A percentile compares a stretch with the other conserved stretches of the same genome.
Conservation (phyloP, 2,888 invertebrate genomes). For the Lysandra bellargus region DNA sequence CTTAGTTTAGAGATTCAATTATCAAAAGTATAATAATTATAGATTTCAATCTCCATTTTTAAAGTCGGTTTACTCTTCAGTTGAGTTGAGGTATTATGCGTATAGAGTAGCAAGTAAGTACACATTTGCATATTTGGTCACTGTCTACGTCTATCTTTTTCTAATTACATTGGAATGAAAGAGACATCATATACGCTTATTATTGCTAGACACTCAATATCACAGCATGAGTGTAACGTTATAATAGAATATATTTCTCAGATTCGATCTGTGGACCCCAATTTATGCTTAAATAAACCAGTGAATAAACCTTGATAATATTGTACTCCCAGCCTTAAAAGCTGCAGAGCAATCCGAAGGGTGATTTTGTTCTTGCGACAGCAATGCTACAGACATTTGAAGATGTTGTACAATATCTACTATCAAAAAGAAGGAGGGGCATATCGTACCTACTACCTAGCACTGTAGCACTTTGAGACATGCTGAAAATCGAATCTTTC, state of each 20-base stretch:
- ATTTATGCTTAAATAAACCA: too few species aligned
- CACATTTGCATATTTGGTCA: neutral
- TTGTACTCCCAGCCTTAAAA: too few species aligned
- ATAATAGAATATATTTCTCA: neutral
- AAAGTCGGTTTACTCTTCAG: constrained; percentile 11
- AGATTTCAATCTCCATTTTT: constrained; percentile 25
- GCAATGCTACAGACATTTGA: too few species aligned
- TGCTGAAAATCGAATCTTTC: too few species aligned
- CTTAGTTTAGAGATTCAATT: constrained; percentile 43
- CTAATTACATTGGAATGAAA: constrained; percentile 30
- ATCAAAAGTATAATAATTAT: constrained; percentile 20
- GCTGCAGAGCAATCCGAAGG: too few species aligned
- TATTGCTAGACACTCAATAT: neutral
- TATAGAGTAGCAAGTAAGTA: constrained; percentile 25
- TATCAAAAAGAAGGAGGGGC: too few species aligned
- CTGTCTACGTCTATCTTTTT: constrained; percentile 6
- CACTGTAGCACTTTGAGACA: too few species aligned
- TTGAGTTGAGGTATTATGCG: constrained; percentile 26
- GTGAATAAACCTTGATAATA: too few species aligned
- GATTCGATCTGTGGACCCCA: too few species aligned
- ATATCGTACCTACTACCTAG: too few species aligned
- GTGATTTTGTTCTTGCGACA: too few species aligned
- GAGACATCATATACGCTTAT: constrained; percentile 29
- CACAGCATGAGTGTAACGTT: neutral
- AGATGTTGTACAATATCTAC: too few species aligned